phyloP scores from a whole-genome alignment of 1,140 invertebrate genomes.

The Oncopodura yosiiana region DNA sequence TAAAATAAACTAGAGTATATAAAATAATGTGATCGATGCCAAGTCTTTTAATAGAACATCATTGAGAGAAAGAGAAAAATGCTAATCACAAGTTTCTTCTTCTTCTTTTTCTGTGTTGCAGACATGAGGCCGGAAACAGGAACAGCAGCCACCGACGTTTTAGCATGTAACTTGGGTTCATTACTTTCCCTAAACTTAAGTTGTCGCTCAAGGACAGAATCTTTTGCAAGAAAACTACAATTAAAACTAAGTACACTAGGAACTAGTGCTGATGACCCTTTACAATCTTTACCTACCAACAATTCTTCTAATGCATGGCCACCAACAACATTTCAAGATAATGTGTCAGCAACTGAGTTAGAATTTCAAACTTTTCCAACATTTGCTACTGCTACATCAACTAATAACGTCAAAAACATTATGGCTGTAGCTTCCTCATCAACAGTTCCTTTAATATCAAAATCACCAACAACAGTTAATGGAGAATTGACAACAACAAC shows the following conservation, averaged over 20 bases:
- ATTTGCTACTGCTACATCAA: no score
- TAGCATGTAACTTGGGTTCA: conserved; percentile 45
- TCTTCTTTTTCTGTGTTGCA: conserved; percentile 3
- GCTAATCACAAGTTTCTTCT: neutral
- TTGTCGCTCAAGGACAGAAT: conserved; percentile 64
- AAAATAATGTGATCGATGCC: no score
- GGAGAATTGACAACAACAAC: neutral
- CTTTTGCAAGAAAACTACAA: conserved; percentile 64
- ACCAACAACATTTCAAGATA: conserved; percentile 36
- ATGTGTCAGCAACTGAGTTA: neutral
- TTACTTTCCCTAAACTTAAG: conserved; percentile 55
- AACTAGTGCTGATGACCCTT: conserved; percentile 32
- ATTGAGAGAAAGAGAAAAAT: no score
- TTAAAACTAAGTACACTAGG: conserved; percentile 58
- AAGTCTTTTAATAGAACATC: no score
- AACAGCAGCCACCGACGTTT: conserved; percentile 9
- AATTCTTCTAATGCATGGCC: conserved; percentile 45
- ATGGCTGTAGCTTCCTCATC: no score
- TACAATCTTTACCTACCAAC: conserved; percentile 27
- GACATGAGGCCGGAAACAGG: conserved; percentile 19
- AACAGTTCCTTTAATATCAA: no score
- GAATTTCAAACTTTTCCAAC: neutral
- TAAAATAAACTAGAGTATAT: no score
- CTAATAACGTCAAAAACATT: no score
- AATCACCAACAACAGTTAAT: no score